These are phyloP conservation scores for Crossaster papposus DNA, from an alignment of 53 echinoderm and acorn worm genomes.

Conservation along the genomic window DNA sequence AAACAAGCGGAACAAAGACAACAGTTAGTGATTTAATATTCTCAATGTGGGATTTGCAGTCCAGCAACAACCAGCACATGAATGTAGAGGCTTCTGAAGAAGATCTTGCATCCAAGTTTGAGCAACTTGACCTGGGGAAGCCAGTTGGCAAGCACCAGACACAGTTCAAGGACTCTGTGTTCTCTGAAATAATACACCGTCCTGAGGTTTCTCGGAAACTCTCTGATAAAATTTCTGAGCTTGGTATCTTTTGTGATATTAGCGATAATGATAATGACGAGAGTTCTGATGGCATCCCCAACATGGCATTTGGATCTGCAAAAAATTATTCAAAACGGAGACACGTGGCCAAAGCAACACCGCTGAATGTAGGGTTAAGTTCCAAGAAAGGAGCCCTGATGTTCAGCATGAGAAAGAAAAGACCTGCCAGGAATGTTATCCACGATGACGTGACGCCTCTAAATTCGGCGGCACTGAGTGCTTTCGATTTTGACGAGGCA, in stretches of 20 bases:
- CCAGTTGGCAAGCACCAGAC: background rate
- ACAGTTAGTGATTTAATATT: slow-evolving; percentile 9
- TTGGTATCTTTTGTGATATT: slow-evolving; percentile 85
- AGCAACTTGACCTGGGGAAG: slow-evolving; percentile 45
- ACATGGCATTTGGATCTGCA: background rate
- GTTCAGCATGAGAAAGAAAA: slow-evolving; percentile 59
- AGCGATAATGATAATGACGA: slow-evolving; percentile 63
- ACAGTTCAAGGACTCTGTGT: slow-evolving; percentile 35
- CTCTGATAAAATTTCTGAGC: slow-evolving; percentile 58
- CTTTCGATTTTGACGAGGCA: slow-evolving; percentile 66
- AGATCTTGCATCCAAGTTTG: slow-evolving; percentile 41
- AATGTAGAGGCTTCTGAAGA: background rate
- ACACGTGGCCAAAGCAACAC: slow-evolving; percentile 17
- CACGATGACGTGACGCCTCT: slow-evolving; percentile 23
- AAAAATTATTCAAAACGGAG: background rate
- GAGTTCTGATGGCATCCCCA: slow-evolving; percentile 11
- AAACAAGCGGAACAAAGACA: slow-evolving; percentile 4
- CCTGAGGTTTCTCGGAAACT: slow-evolving; percentile 82
- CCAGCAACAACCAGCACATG: background rate
- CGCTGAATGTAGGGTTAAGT: slow-evolving; percentile 42
- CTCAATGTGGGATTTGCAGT: slow-evolving; percentile 48
- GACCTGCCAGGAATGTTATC: background rate
- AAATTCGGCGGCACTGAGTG: slow-evolving; percentile 19
- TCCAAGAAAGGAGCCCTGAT: slow-evolving; percentile 69
- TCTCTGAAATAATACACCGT: slow-evolving; percentile 56